Base-by-base conservation (phyloP, 1,140 invertebrate species). In the Bactericera cockerelli region DNA sequence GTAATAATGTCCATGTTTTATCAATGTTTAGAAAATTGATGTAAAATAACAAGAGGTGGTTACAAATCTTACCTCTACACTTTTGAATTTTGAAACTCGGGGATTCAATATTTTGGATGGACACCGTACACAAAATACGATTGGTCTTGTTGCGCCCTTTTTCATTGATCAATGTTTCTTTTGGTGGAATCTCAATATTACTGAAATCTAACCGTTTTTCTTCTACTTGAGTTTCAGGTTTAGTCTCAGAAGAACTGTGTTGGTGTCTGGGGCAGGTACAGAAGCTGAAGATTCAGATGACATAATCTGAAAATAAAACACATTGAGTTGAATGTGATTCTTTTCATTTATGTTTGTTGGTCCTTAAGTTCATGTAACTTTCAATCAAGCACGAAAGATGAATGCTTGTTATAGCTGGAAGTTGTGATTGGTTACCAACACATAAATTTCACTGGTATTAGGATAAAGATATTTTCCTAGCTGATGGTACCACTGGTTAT, bases 51-150 rank as follows among this genome's bases (percentile, higher is more conserved):
- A n/a, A n/a, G n/a, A n/a, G n/a, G n/a, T n/a, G n/a, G n/a, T n/a
- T n/a, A n/a, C n/a, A n/a, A n/a, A 60, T 42, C 63, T 69, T 71
- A 81, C 79, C 72, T 79, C 72, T 58, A 76, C 71, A 58, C 74
- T 71, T 21, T 75, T 67, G 66, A 77, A 82, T 39, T 71, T 74
- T 1, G 75, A 84, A 19, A 76, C 70, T 61, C 75, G 72, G 42
- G 79, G 75, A 63, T 77, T 79, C 22, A 89, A 70, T 64, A 88
- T 86, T 69, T 81, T 79, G 1, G 82, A 87, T 26, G 79, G 77
- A 65, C 85, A 89, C 67, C 76, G 82, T 68, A 80, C 77, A 66
- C 85, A 89, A 62, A 76, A 77, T 14, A 88, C 72, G n/a, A 60
- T 71, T 72, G 11, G 77, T 67, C 65, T 79, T 80, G 67, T 87